phyloP scores from a whole-genome alignment of 2,113 vertebrate genomes.

The Phasianus colchicus region DNA sequence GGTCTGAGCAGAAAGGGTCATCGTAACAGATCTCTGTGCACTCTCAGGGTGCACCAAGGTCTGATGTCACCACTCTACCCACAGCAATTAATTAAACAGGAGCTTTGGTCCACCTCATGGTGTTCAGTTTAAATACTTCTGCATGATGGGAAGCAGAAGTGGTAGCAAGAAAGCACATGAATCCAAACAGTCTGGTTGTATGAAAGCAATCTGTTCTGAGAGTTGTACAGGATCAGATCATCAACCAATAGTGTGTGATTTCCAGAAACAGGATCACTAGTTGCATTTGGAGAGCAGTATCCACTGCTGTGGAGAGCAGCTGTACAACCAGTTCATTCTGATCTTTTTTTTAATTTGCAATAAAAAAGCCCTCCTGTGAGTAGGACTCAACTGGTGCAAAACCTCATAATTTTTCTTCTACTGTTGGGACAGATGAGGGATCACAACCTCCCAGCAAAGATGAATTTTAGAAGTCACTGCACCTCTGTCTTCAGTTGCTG shows the following conservation, averaged over 20 bases:
- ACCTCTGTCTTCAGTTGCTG: background rate
- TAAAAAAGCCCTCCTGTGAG: background rate
- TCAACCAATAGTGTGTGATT: background rate
- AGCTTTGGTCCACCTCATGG: background rate
- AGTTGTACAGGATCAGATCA: background rate
- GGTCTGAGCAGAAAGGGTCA: conserved; percentile 15
- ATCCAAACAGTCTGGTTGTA: background rate
- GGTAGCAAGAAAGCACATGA: background rate
- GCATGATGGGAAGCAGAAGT: background rate
- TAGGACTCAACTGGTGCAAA: background rate
- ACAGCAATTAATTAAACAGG: background rate
- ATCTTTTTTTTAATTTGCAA: background rate
- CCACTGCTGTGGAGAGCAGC: background rate
- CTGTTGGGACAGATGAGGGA: background rate
- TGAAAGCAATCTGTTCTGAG: background rate
- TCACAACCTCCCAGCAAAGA: background rate
- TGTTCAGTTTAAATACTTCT: background rate
- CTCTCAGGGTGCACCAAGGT: background rate
- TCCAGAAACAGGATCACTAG: background rate
- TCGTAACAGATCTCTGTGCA: background rate
- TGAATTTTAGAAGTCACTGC: background rate
- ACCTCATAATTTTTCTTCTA: background rate
- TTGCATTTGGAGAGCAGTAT: background rate
- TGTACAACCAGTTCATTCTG: background rate
- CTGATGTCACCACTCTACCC: background rate